These are phyloP conservation scores for Rhogogaster chlorosoma DNA, from an alignment of 2,888 invertebrate genomes.

Conservation along the genomic window DNA sequence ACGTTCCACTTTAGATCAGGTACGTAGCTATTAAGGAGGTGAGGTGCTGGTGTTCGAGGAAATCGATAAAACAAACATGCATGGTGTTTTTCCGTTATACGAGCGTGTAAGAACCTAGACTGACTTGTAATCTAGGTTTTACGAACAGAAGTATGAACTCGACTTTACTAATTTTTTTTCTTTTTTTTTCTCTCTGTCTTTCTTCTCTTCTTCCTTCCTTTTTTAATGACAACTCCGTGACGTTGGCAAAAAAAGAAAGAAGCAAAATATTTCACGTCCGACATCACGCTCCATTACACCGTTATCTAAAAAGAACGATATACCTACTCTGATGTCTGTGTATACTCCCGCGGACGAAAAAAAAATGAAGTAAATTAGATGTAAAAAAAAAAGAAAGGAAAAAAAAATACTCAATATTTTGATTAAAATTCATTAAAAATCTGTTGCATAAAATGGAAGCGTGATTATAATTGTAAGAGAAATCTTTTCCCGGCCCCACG, in stretches of 20 bases:
- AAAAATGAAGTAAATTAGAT: neutral
- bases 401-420: neutral
- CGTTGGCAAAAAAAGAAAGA: slow-evolving; percentile 15
- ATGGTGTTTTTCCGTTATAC: slow-evolving; percentile 1
- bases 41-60: neutral
- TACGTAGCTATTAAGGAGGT: slow-evolving; percentile 12
- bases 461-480: neutral
- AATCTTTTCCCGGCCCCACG: neutral
- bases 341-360: neutral
- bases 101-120: neutral
- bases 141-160: neutral
- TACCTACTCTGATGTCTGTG: neutral
- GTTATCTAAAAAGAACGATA: slow-evolving; percentile 13
- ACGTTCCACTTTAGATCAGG: slow-evolving; percentile 34
- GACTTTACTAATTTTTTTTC: neutral
- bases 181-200: neutral
- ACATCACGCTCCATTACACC: slow-evolving; percentile 14
- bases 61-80: slow-evolving; percentile 32
- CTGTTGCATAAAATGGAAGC: neutral
- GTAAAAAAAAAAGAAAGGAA: neutral
- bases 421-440: neutral
- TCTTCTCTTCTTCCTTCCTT: neutral
- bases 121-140: slow-evolving; percentile 1
- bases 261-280: slow-evolving; percentile 5
- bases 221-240: neutral